Base-by-base conservation (phyloP, 53 echinoderm and acorn worm genomes). In the Pentamera pediparva region DNA sequence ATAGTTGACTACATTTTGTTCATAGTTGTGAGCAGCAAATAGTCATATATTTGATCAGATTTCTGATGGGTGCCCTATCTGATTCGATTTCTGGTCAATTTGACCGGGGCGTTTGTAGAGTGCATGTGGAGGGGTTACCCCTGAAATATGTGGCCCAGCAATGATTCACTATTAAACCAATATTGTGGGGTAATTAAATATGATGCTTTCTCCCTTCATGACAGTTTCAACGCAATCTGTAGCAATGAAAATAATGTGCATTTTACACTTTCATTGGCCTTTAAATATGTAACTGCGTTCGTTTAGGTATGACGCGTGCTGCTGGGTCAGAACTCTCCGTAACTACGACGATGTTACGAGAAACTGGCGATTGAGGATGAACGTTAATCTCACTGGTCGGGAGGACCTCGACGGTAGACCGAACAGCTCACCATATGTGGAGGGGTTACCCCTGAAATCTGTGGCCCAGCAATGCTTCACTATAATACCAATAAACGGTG, bases 61-160 rank as follows among this genome's bases (percentile, higher is more conserved):
- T n/a, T n/a, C n/a, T n/a, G n/a, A n/a, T n/a, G n/a, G n/a, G n/a
- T n/a, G n/a, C n/a, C n/a, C n/a, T n/a, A n/a, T n/a, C n/a, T n/a
- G n/a, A n/a, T n/a, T n/a, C n/a, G n/a, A n/a, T n/a, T n/a, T n/a
- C n/a, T n/a, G n/a, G n/a, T n/a, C n/a, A n/a, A n/a, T n/a, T n/a
- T n/a, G n/a, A n/a, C n/a, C n/a, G n/a, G n/a, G n/a, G n/a, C n/a
- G n/a, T n/a, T n/a, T n/a, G n/a, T n/a, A n/a, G n/a, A n/a, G n/a
- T n/a, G n/a, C n/a, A 67, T 30, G 67, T 67, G 1, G 67, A 67
- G 27, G 67, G 67, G 21, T 6, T 67, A 31, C 67, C 67, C 6
- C 12, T 67, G 67, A 67, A 67, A 43, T 43, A 30, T 15, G 67
- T 67, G 11, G 9, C 47, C 0, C 67, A 67, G 24, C 41, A 43